phyloP scores from a whole-genome alignment of 2,888 invertebrate species.

The Aleiodes testaceus region DNA sequence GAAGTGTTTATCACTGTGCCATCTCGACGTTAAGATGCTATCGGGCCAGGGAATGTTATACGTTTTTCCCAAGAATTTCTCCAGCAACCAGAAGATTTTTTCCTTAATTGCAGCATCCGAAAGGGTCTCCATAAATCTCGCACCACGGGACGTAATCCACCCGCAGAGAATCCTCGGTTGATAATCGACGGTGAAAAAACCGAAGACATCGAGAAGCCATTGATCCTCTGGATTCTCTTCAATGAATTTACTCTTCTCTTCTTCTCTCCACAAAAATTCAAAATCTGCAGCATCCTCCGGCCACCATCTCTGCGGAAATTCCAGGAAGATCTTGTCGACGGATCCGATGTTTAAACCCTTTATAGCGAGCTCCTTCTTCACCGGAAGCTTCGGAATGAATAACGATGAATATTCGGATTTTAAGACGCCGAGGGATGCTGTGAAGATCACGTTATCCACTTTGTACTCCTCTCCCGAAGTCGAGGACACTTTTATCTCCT shows the following conservation, averaged over 20 bases:
- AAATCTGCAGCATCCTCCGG: constrained; percentile 73
- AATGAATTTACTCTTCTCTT: constrained; percentile 74
- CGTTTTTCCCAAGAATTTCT: constrained; percentile 74
- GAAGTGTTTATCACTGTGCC: constrained; percentile 81
- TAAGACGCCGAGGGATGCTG: constrained; percentile 80
- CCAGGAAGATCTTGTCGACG: constrained; percentile 82
- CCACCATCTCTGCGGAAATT: constrained; percentile 82
- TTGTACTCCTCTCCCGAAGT: constrained; percentile 75
- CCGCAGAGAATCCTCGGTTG: constrained; percentile 80
- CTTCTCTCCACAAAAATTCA: constrained; percentile 76
- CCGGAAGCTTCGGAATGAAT: constrained; percentile 78
- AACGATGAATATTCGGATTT: constrained; percentile 77
- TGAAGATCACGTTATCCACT: constrained; percentile 80
- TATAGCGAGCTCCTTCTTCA: constrained; percentile 76
- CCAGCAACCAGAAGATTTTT: constrained; percentile 75
- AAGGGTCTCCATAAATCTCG: constrained; percentile 78
- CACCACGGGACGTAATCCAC: constrained; percentile 81
- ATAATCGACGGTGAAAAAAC: constrained; percentile 79
- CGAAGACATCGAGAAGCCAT: constrained; percentile 81
- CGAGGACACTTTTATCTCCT: constrained; percentile 75
- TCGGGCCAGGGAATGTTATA: constrained; percentile 75
- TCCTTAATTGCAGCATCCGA: constrained; percentile 75
- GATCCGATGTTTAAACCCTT: constrained; percentile 79
- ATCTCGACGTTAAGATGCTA: constrained; percentile 78
- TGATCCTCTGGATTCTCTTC: constrained; percentile 61